Evolutionary conservation across 2,888 invertebrate species (phyloP), one percentile per base, ranked within the genome.

Genomic region (Apocheima hispidaria): DNA sequence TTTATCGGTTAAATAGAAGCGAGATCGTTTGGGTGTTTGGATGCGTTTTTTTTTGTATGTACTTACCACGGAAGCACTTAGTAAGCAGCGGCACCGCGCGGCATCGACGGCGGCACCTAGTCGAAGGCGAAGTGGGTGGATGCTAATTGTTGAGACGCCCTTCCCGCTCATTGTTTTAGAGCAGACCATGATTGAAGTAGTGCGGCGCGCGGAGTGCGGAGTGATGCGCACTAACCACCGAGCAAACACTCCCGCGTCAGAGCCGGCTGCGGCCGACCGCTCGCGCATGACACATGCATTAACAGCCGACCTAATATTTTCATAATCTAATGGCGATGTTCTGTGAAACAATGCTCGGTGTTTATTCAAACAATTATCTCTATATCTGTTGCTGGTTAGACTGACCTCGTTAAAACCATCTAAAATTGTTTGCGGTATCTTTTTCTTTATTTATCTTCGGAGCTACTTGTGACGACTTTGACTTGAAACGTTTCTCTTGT

Each of bases 301-400:
- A 92, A 91, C 92, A 86, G 73, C 84, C 85, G 82, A 87, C 90
- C 91, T 91, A 91, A 92, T 91, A 92, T 92, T 92, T 92, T 92
- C 91, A 92, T 92, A 92, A 92, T 92, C 92, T 92, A 91, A 92
- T 92, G 92, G 92, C 92, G 86, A 91, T 91, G 91, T 90, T 91
- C 90, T 90, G 88, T 92, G 90, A 92, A 92, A 92, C 92, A 91
- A 91, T 90, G 84, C 84, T 86, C 70, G 55, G 66, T 87, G 91
- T 92, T 90, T 90, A 85, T 77, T 86, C 84, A 83, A 87, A 79
- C 85, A 88, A 87, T 92, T 92, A 90, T 86, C 84, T 88, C 77
- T 83, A 85, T 89, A 85, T 87, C 88, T 89, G 87, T 86, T 86
- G 71, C 87, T 88, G 82, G 89, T 92, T 90, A 91, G 91, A 88